Evolutionary conservation across 2,888 invertebrate genomes (phyloP).

Genomic region (Sericinus montela): DNA sequence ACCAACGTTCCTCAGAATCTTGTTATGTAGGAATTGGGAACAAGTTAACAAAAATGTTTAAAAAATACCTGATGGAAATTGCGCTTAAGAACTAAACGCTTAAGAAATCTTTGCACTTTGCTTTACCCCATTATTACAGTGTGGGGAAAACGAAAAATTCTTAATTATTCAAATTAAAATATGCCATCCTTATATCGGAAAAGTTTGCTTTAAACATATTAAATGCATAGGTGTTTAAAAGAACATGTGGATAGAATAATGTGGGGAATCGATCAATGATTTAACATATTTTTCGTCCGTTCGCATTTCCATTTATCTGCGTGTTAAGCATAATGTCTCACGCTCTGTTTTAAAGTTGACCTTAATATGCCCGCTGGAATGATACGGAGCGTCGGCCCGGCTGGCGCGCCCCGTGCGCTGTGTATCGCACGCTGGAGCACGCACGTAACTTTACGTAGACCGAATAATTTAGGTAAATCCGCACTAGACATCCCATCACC

Average conservation of each 20-base stretch:
- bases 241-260: constrained; percentile 2
- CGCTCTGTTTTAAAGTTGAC: constrained; percentile 28
- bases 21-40: too few species aligned
- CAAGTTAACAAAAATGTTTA: too few species aligned
- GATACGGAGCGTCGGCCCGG: constrained; percentile 7
- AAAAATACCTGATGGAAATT: too few species aligned
- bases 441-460: constrained; percentile 56
- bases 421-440: constrained; percentile 40
- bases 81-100: too few species aligned
- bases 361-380: constrained; percentile 19
- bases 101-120: too few species aligned
- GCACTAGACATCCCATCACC: constrained; percentile 58
- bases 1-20: too few species aligned
- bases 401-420: constrained; percentile 21
- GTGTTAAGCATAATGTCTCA: constrained; percentile 27
- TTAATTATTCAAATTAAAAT: too few species aligned
- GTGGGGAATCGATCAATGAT: constrained; percentile 10
- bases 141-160: too few species aligned
- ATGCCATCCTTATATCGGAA: too few species aligned
- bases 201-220: too few species aligned
- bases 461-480: constrained; percentile 73
- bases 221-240: too few species aligned
- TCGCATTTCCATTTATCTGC: constrained; percentile 19
- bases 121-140: too few species aligned
- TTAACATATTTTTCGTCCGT: constrained; percentile 17